Conservation (phyloP, 2,888 invertebrate species). For the Schizaphis graminum region DNA sequence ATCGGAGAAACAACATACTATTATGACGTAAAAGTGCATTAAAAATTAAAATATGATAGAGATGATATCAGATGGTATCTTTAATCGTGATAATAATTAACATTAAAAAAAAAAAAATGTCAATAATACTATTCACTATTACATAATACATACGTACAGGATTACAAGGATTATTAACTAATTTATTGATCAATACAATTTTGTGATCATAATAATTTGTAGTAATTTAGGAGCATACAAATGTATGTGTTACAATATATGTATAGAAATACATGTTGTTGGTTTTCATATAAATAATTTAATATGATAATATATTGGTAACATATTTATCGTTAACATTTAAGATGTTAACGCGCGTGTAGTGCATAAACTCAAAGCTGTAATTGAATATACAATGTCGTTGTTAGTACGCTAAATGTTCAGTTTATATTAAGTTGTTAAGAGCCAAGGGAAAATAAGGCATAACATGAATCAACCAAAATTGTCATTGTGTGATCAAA, state of each 20-base stretch:
- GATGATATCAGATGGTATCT: no score
- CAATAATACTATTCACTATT: no score
- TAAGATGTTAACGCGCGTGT: not conserved
- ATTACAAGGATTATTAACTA: not conserved
- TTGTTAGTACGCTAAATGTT: slow-evolving; percentile 4
- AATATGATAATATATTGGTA: slow-evolving; percentile 4
- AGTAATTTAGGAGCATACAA: not conserved
- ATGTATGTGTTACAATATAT: not conserved
- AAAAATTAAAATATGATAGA: no score
- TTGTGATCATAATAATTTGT: not conserved
- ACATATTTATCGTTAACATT: slow-evolving; percentile 1
- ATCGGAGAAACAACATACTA: not conserved
- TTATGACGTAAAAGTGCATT: no score
- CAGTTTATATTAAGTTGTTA: slow-evolving; percentile 41
- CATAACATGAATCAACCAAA: slow-evolving; percentile 42
- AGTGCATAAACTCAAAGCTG: not conserved
- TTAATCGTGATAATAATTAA: no score
- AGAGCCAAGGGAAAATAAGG: slow-evolving; percentile 27
- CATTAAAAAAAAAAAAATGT: no score
- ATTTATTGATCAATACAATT: not conserved
- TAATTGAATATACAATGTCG: slow-evolving; percentile 16
- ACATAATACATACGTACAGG: no score
- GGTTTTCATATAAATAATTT: not conserved
- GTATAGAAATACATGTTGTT: not conserved
- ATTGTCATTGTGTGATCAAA: slow-evolving; percentile 52